Evolutionary conservation across 2,797 vertebrate species (phyloP).

Genomic region (Cottoperca gobio): DNA sequence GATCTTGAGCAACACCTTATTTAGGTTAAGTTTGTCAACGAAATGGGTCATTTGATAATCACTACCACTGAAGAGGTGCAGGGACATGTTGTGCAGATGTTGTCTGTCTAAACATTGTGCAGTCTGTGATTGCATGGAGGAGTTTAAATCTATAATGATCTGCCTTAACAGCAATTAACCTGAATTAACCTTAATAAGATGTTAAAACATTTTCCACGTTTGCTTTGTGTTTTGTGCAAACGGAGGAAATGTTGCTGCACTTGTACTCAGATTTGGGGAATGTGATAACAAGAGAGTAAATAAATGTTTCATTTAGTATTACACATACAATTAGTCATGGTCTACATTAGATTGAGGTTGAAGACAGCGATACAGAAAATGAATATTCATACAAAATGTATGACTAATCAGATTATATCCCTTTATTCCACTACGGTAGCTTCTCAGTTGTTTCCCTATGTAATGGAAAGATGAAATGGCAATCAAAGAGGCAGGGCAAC

Average conservation of each 20-base stretch:
- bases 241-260: not conserved
- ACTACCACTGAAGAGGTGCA: constrained; percentile 61
- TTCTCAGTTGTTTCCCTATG: constrained; percentile 42
- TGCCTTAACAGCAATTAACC: constrained; percentile 37
- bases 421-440: constrained; percentile 32
- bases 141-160: constrained; percentile 52
- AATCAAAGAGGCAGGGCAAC: constrained; percentile 76
- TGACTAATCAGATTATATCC: constrained; percentile 26
- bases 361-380: constrained; percentile 25
- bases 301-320: constrained; percentile 12
- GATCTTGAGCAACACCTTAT: constrained; percentile 79
- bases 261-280: not conserved
- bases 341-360: constrained; percentile 1
- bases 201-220: constrained; percentile 6
- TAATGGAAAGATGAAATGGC: constrained; percentile 75
- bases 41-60: constrained; percentile 80
- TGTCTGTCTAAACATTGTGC: constrained; percentile 69
- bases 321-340: constrained; percentile 27
- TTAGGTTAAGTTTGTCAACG: constrained; percentile 79
- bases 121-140: constrained; percentile 44
- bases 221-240: constrained; percentile 5
- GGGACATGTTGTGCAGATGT: constrained; percentile 68
- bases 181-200: constrained; percentile 15
- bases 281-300: not conserved
- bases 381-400: constrained; percentile 28